phyloP scores from a whole-genome alignment of 2,797 vertebrate species.

The Lacerta viridis region DNA sequence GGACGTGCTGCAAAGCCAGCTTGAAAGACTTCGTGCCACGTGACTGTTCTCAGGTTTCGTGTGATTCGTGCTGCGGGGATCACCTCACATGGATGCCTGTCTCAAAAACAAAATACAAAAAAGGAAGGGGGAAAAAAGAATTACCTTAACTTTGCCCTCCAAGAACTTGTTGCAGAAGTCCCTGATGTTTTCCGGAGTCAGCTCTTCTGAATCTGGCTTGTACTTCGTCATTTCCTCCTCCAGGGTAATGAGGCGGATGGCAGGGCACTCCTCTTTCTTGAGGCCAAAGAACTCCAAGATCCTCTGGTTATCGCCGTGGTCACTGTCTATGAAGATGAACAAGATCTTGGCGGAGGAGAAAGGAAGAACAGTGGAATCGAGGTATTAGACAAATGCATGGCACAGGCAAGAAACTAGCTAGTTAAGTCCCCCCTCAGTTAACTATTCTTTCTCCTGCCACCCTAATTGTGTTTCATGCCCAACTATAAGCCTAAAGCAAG shows the following conservation, averaged over 20 bases:
- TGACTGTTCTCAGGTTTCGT: neutral
- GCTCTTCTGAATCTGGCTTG: conserved; percentile 88
- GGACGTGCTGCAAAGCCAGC: neutral
- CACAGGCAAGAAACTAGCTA: neutral
- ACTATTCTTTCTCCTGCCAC: neutral
- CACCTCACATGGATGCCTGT: neutral
- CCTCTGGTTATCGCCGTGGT: conserved; percentile 95
- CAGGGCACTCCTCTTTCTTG: conserved; percentile 97
- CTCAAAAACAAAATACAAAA: neutral
- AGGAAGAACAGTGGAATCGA: neutral
- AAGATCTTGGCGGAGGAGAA: conserved; percentile 87
- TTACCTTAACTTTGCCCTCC: conserved; percentile 96
- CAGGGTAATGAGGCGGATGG: conserved; percentile 95
- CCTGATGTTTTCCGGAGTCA: conserved; percentile 90
- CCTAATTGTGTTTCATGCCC: neutral
- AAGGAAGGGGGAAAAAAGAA: too few species aligned
- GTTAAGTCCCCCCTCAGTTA: neutral
- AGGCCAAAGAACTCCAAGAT: conserved; percentile 98
- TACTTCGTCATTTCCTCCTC: conserved; percentile 99
- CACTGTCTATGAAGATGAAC: conserved; percentile 98
- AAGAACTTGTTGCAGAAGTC: conserved; percentile 90
- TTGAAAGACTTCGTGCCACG: neutral
- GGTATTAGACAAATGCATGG: fast-evolving
- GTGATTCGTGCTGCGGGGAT: neutral
- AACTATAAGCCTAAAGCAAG: neutral